Percentiles rank a stretch among this genome's conserved stretches.
Evolutionary conservation across 2,888 invertebrate species (phyloP).

Genomic region (Dromius quadrimaculatus): DNA sequence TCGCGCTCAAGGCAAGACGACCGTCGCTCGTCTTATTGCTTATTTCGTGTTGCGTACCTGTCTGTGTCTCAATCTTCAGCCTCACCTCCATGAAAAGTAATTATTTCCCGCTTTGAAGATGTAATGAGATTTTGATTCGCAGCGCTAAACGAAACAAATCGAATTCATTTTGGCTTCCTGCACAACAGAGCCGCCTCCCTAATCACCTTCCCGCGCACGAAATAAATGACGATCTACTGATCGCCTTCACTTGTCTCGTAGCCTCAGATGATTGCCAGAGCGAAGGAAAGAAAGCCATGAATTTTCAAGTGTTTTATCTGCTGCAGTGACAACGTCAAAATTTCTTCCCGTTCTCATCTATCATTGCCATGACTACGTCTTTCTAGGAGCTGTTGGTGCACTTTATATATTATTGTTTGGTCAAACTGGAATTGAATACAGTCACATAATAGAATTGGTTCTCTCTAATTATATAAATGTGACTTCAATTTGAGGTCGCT

Average conservation of each 20-base stretch:
- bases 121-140: slow-evolving; percentile 51
- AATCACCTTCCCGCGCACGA: slow-evolving; percentile 41
- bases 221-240: slow-evolving; percentile 43
- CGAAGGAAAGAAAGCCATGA: slow-evolving; percentile 10
- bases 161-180: slow-evolving; percentile 50
- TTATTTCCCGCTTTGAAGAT: slow-evolving; percentile 51
- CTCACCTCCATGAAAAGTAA: slow-evolving; percentile 48
- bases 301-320: slow-evolving; percentile 28
- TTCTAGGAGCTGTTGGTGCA: too few relatives aligned
- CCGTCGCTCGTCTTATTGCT: slow-evolving; percentile 1
- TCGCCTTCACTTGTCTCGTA: slow-evolving; percentile 12
- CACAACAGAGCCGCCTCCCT: slow-evolving; percentile 46
- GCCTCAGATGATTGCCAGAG: slow-evolving; percentile 8
- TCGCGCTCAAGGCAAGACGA: too few relatives aligned
- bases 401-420: too few relatives aligned
- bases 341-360: too few relatives aligned
- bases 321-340: too few relatives aligned
- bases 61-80: slow-evolving; percentile 13
- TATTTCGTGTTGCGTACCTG: slow-evolving; percentile 26
- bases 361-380: too few relatives aligned
- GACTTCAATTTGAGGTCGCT: too few relatives aligned
- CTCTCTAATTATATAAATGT: too few relatives aligned
- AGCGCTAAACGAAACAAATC: slow-evolving; percentile 51
- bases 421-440: too few relatives aligned
- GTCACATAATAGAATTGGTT: too few relatives aligned